These are phyloP conservation scores for Papilio demoleus DNA, from an alignment of 2,888 invertebrate species.

Conservation along the genomic window DNA sequence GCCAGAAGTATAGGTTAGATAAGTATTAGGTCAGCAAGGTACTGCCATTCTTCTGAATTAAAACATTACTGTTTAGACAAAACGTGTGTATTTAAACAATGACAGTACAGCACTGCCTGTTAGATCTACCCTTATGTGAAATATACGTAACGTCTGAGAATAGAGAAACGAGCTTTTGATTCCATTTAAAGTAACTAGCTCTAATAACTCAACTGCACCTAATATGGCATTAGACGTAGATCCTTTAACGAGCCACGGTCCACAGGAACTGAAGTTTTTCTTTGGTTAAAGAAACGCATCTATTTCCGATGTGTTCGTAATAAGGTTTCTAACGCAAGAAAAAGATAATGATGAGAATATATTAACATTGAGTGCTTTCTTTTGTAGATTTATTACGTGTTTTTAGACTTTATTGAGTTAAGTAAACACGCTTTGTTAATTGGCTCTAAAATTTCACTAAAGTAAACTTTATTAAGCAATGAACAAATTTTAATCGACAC, in stretches of 20 bases:
- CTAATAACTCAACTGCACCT: conserved; percentile 46
- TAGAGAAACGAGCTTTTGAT: conserved; percentile 28
- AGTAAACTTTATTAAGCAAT: too few species aligned
- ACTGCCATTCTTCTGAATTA: background rate
- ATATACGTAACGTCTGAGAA: conserved; percentile 4
- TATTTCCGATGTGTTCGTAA: conserved; percentile 16
- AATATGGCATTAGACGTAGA: conserved; percentile 61
- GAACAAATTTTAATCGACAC: background rate
- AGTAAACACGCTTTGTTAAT: background rate
- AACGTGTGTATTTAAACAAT: background rate
- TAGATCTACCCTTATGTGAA: background rate
- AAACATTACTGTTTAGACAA: background rate
- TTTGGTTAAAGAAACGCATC: conserved; percentile 23
- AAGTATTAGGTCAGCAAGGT: background rate
- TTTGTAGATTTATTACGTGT: background rate
- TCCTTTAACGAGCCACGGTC: conserved; percentile 64
- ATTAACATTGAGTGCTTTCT: conserved; percentile 5
- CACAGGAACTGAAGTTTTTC: conserved; percentile 24
- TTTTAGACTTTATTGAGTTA: conserved; percentile 1
- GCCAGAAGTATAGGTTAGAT: background rate
- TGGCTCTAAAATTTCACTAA: too few species aligned
- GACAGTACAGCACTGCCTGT: background rate
- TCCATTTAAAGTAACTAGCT: conserved; percentile 23
- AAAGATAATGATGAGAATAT: background rate
- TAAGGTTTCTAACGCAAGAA: conserved; percentile 6